phyloP scores from a whole-genome alignment of 1,140 invertebrate genomes.

The Stegodyphus mimosarum region DNA sequence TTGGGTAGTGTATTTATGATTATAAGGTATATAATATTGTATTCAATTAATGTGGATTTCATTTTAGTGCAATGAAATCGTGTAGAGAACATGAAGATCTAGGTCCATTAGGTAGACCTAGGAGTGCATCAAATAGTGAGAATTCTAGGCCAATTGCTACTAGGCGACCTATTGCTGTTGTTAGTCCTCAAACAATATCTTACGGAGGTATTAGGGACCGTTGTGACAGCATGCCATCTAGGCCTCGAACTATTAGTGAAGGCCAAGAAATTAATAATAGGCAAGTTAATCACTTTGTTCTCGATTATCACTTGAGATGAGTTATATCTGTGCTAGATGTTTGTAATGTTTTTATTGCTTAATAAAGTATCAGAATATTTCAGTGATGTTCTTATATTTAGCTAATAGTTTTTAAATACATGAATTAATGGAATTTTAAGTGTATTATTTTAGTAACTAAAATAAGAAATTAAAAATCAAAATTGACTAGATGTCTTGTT shows the following conservation, averaged over 20 bases:
- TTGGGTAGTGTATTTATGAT: too few species aligned
- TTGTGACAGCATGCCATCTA: conserved; percentile 82
- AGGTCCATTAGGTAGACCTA: conserved; percentile 45
- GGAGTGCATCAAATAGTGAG: conserved; percentile 61
- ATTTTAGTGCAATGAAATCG: conserved; percentile 61
- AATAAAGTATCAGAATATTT: too few species aligned
- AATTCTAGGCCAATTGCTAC: conserved; percentile 54
- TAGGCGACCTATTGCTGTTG: conserved; percentile 49
- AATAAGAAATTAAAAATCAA: too few species aligned
- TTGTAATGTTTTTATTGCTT: too few species aligned
- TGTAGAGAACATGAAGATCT: conserved; percentile 58
- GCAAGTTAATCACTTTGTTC: conserved; percentile 4
- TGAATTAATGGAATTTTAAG: too few species aligned
- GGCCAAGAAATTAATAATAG: conserved; percentile 65
- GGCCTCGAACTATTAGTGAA: conserved; percentile 76
- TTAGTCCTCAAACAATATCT: conserved; percentile 38
- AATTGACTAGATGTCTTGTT: too few species aligned
- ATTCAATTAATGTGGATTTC: background rate
- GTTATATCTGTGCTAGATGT: background rate
- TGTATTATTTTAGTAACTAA: too few species aligned
- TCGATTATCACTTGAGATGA: background rate
- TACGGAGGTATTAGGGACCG: conserved; percentile 72
- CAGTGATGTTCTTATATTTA: too few species aligned
- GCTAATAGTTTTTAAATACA: too few species aligned
- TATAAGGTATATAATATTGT: too few species aligned